phyloP scores from a whole-genome alignment of 53 echinoderm and acorn worm genomes.

The Zoroaster sp. region DNA sequence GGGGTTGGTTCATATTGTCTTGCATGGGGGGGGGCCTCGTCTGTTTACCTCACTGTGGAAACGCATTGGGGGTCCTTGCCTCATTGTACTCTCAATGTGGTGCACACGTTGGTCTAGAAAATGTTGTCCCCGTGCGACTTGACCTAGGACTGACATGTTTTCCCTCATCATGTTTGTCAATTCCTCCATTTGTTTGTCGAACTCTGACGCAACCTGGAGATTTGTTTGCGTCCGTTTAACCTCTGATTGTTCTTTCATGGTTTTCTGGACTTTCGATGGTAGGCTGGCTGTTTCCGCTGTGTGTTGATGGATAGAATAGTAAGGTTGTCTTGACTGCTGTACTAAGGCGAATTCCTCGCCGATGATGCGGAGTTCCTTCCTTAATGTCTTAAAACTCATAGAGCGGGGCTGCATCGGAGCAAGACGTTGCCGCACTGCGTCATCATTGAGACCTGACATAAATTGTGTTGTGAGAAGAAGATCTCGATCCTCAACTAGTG shows the following conservation, averaged over 20 bases:
- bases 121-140: background rate
- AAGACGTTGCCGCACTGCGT: background rate
- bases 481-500: background rate
- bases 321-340: background rate
- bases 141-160: background rate
- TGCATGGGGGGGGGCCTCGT: too few relatives aligned
- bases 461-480: conserved; percentile 21
- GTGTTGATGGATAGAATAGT: background rate
- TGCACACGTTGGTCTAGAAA: background rate
- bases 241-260: too few relatives aligned
- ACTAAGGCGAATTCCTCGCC: background rate
- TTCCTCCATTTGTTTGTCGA: background rate
- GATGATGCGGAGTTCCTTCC: conserved; percentile 10
- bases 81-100: background rate
- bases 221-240: too few relatives aligned
- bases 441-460: conserved; percentile 16
- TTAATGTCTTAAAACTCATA: conserved; percentile 21
- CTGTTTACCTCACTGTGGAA: too few relatives aligned
- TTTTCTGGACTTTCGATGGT: background rate
- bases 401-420: conserved; percentile 34
- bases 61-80: too few relatives aligned
- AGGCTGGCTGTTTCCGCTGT: background rate
- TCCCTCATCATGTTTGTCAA: background rate
- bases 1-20: background rate
- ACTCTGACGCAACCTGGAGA: too few relatives aligned